Conservation (phyloP, 2,888 invertebrate genomes). For the Apamea crenata region DNA sequence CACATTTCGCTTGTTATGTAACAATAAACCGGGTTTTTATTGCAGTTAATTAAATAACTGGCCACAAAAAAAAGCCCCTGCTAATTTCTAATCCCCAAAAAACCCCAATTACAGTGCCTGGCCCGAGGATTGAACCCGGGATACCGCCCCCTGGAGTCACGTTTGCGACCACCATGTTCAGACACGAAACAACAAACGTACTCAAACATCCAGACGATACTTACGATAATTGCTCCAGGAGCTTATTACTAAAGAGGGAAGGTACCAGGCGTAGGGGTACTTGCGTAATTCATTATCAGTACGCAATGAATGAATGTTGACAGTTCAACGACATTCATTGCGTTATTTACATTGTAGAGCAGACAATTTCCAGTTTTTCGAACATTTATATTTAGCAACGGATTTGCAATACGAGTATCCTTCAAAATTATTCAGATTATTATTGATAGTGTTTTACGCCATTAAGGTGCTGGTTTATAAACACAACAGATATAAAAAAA, state of each 20-base stretch:
- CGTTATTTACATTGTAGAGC: too few species aligned
- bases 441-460: too few species aligned
- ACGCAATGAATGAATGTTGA: too few species aligned
- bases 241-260: too few species aligned
- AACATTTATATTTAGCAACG: too few species aligned
- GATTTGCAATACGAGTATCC: too few species aligned
- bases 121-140: background rate
- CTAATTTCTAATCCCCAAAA: background rate
- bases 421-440: too few species aligned
- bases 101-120: background rate
- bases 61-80: background rate
- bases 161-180: background rate
- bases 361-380: too few species aligned
- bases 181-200: background rate
- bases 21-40: background rate
- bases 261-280: background rate
- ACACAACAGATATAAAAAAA: background rate
- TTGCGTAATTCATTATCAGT: too few species aligned
- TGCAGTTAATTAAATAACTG: background rate
- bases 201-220: background rate
- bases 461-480: background rate
- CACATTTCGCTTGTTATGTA: background rate
- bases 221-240: too few species aligned
- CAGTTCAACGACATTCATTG: too few species aligned
- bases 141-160: background rate